These are phyloP conservation scores for Ginglymostoma cirratum DNA, from an alignment of 2,113 vertebrate species.

Conservation along the genomic window DNA sequence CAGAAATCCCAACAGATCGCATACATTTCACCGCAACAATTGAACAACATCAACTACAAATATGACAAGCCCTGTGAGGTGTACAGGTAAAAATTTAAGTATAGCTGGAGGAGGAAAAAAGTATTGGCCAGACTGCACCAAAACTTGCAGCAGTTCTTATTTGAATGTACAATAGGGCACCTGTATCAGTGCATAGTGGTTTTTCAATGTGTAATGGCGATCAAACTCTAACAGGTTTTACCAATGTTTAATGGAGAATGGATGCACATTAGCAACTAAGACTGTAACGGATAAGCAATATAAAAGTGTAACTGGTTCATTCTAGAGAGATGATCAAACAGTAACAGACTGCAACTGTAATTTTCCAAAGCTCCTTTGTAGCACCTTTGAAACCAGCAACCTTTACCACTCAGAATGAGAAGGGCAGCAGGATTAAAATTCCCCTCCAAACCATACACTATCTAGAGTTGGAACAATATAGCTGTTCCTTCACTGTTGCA, in stretches of 20 bases:
- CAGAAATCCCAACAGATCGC: conserved; percentile 44
- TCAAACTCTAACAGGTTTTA: background rate
- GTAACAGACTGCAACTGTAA: background rate
- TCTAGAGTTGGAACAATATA: too few relatives aligned
- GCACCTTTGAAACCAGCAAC: too few relatives aligned
- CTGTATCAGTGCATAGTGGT: too few relatives aligned
- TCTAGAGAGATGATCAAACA: too few relatives aligned
- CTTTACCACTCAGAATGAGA: too few relatives aligned
- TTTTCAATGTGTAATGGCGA: background rate
- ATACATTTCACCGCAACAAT: conserved; percentile 64
- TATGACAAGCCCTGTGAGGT: conserved; percentile 70
- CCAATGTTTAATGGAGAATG: background rate
- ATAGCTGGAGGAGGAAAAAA: background rate
- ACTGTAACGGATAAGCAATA: background rate
- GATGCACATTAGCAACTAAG: background rate
- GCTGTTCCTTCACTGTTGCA: too few relatives aligned
- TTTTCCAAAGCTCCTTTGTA: too few relatives aligned
- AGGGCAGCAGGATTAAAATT: too few relatives aligned
- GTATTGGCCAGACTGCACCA: background rate
- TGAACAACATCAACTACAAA: conserved; percentile 48
- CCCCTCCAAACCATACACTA: too few relatives aligned
- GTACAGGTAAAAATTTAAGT: conserved; percentile 64
- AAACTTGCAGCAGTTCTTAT: background rate
- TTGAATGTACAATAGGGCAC: background rate
- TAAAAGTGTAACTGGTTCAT: background rate